Evolutionary conservation across 2,113 vertebrate genomes (phyloP), one percentile per base, ranked within the genome.

Genomic region (Paratilapia polleni): DNA sequence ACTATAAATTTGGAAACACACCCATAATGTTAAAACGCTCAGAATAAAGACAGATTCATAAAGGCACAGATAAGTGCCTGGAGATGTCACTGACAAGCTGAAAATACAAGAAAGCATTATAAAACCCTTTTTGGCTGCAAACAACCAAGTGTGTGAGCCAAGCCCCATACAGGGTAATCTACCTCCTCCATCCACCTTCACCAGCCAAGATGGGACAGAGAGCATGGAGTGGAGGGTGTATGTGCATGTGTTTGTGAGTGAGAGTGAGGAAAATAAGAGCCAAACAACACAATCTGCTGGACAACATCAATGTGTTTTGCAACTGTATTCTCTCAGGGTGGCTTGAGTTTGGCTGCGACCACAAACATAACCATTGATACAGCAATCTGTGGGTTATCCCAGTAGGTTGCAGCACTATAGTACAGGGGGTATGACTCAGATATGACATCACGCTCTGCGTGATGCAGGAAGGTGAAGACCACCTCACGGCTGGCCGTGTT

Each of bases 391-490:
- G 56, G 70, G 77, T 85, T 78, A 81, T 87, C 85, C 81, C 86
- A 34, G 63, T 43, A 87, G 68, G 91, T 49, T 58, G 57, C 59
- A 74, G 74, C 15, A 4, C 31, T 36, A 58, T 24, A 54, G 86
- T 62, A 74, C 22, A 11, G 64, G 81, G 75, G 87, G 62, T 38
- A 82, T 90, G 92, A 94, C 54, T 94, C 91, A 94, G 80, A 31
- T 74, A 77, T 93, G 90, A 93, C 84, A 80, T 93, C 87, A 91
- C 63, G 36, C 84, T 58, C 88, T 74, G 88, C 26, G 5, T 89
- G 90, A 91, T 31, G 86, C 91, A 91, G 84, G 85, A 92, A 92
- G 75, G 20, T 41, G 63, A 68, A 82, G 93, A 94, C 90, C 93
- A 92, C 92, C 93, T 90, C 86, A 43, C 4, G 7, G 89, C 15